Percentiles rank a stretch among this genome's conserved stretches.
Evolutionary conservation across 2,797 vertebrate species (phyloP).

Genomic region (Intellagama lesueurii): DNA sequence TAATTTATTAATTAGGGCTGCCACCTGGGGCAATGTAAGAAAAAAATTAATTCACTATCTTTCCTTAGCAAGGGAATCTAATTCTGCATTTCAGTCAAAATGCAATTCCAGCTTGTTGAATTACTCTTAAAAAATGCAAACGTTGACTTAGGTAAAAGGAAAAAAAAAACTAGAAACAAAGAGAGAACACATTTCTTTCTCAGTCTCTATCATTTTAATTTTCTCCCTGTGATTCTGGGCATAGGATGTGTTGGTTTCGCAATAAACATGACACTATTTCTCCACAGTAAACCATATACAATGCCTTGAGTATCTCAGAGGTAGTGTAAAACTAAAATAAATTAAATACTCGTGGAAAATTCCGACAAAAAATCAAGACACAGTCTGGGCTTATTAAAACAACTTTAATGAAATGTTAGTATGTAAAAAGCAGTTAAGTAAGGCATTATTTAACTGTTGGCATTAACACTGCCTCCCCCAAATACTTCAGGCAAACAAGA

Average conservation of each 20-base stretch:
- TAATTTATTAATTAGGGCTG: slow-evolving; percentile 77
- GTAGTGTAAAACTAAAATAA: too few species aligned
- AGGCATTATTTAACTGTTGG: too few species aligned
- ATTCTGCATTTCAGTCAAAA: slow-evolving; percentile 64
- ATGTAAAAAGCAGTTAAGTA: too few species aligned
- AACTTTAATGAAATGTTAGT: too few species aligned
- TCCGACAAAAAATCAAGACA: too few species aligned
- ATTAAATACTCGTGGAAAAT: too few species aligned
- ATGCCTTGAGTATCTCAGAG: not conserved
- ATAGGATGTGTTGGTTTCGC: not conserved
- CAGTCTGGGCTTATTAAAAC: too few species aligned
- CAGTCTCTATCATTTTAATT: not conserved
- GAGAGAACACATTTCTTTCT: not conserved
- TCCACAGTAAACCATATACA: not conserved
- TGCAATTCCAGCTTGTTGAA: slow-evolving; percentile 72
- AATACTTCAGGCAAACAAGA: too few species aligned
- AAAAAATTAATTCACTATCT: slow-evolving; percentile 73
- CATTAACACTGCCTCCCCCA: too few species aligned
- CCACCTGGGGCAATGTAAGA: slow-evolving; percentile 69
- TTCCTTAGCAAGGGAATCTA: slow-evolving; percentile 66
- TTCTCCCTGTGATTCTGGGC: not conserved
- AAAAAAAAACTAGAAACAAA: not conserved
- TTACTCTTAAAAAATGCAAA: slow-evolving; percentile 70
- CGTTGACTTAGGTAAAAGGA: slow-evolving; percentile 67
- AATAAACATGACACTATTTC: not conserved